Evolutionary conservation across 2,888 invertebrate species (phyloP).

Genomic region (Venustoraphidia nigricollis): DNA sequence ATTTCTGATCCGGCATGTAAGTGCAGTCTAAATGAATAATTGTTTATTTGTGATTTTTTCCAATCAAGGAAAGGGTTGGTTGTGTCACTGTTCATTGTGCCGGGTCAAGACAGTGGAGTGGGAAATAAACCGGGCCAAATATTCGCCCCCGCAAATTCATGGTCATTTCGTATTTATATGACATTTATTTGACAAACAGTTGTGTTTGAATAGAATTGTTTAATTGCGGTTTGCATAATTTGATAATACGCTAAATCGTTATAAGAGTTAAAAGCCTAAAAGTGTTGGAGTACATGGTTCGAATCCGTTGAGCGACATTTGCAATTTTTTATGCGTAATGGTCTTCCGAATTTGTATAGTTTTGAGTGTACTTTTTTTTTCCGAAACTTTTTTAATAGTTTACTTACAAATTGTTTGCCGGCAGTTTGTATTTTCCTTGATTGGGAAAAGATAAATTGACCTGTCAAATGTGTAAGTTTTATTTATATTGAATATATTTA

Average conservation of each 20-base stretch:
- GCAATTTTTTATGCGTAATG: conserved; percentile 1
- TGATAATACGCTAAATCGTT: too few species aligned
- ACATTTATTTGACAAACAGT: too few species aligned
- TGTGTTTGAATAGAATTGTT: too few species aligned
- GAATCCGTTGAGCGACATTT: too few species aligned
- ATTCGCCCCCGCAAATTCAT: neutral
- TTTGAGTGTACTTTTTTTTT: conserved; percentile 7
- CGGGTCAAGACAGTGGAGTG: conserved; percentile 1
- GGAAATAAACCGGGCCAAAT: conserved; percentile 4
- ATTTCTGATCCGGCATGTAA: conserved; percentile 7
- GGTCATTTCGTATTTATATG: too few species aligned
- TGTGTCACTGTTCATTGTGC: neutral
- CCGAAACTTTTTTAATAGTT: conserved; percentile 2
- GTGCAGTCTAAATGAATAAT: neutral
- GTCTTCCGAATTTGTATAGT: conserved; percentile 11
- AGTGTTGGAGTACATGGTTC: too few species aligned
- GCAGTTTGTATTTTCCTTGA: conserved; percentile 8
- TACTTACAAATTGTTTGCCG: conserved; percentile 7
- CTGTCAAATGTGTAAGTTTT: neutral
- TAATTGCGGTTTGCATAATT: too few species aligned
- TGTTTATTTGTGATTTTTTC: neutral
- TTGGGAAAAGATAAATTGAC: neutral
- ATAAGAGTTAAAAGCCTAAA: too few species aligned
- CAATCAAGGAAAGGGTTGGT: neutral
- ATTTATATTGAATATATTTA: neutral